Evolutionary conservation across 2,113 vertebrate genomes (phyloP), one percentile per base, ranked within the genome.

Genomic region (Percina caprodes): DNA sequence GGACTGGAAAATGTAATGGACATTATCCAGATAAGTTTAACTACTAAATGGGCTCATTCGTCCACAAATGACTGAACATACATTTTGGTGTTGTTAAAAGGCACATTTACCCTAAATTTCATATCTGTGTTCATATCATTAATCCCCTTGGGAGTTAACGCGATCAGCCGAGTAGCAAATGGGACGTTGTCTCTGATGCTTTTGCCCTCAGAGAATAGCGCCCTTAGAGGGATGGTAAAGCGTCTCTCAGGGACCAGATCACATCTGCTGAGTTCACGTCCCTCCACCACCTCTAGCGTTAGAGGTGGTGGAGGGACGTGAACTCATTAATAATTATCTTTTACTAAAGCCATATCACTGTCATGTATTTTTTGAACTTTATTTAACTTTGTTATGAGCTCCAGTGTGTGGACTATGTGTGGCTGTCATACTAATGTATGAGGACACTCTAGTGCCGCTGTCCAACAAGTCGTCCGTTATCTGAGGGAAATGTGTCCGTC

Each of bases 401-500:
- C 79, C 80, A 49, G 51, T 55, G 81, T 80, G 74, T 18, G 1
- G 42, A 68, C 68, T 61, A 70, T 77, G 73, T 67, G 84, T 65
- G 84, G 61, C 84, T 63, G 65, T 74, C 74, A 76, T 71, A 79
- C 74, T 63, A 69, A 92, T 84, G 82, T 81, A 92, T 77, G 91
- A 96, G 95, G 95, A 81, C 75, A 88, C 91, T 89, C 83, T 86
- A 91, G 86, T 75, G 90, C 33, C 71, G 91, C 93, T 94, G 95
- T 94, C 96, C 95, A 94, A 91, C 94, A 96, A 95, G 95, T 93
- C 93, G 86, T 92, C 94, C 94, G 95, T 96, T 98, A 97, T 97
- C 97, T 94, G 95, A 94, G 94, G 93, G 94, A 97, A 98, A 96
- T 74, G 94, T 95, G 94, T 97, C 95, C 91, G 96, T 96, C 96